Percentiles rank a stretch among this genome's conserved stretches.
Evolutionary conservation across 2,888 invertebrate species (phyloP).

Genomic region (Amiota minor): DNA sequence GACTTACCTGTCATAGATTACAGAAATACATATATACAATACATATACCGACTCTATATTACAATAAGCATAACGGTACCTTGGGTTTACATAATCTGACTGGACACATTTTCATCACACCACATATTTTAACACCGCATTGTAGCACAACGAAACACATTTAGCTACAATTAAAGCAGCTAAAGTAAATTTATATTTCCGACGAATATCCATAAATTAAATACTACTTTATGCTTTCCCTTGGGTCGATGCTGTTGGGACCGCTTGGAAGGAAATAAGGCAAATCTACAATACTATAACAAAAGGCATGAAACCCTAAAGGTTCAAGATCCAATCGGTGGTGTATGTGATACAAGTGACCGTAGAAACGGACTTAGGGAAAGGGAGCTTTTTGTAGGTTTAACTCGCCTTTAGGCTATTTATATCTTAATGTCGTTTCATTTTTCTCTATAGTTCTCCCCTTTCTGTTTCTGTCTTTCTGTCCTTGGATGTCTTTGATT

Average conservation of each 20-base stretch:
- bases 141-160: constrained; percentile 41
- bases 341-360: too few species aligned
- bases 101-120: too few species aligned
- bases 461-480: constrained; percentile 17
- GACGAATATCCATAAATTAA: constrained; percentile 58
- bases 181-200: constrained; percentile 65
- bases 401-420: constrained; percentile 26
- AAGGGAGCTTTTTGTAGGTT: constrained; percentile 12
- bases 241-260: too few species aligned
- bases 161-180: constrained; percentile 61
- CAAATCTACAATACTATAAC: too few species aligned
- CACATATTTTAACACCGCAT: too few species aligned
- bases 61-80: too few species aligned
- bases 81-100: too few species aligned
- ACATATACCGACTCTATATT: too few species aligned
- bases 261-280: too few species aligned
- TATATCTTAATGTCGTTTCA: constrained; percentile 8
- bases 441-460: not conserved
- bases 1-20: not conserved
- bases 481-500: constrained; percentile 21
- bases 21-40: not conserved
- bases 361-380: not conserved
- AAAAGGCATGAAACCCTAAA: too few species aligned
- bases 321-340: not conserved
- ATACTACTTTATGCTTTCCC: constrained; percentile 24